A percentile compares a stretch with the other conserved stretches of the same genome.
Conservation (phyloP, 2,797 vertebrate genomes). For the Pipistrellus pygmaeus region DNA sequence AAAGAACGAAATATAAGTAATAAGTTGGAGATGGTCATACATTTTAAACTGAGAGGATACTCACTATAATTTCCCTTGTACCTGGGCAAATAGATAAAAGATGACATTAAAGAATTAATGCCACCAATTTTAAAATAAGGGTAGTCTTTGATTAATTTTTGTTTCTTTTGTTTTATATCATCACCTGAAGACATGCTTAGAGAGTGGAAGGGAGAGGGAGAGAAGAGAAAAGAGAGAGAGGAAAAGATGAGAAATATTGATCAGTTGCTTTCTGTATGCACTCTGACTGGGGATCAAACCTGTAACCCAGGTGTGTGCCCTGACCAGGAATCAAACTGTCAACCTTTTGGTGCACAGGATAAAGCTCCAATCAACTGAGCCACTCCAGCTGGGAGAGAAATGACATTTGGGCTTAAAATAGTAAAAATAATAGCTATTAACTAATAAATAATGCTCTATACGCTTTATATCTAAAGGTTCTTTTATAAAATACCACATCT, state of each 20-base stretch:
- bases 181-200: not conserved
- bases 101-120: not conserved
- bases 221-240: not conserved
- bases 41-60: not conserved
- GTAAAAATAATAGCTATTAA: conserved; percentile 18
- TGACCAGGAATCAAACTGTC: not conserved
- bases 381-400: not conserved
- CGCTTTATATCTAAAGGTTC: not conserved
- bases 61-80: not conserved
- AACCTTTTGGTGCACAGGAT: not conserved
- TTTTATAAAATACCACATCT: not conserved
- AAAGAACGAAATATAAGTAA: not conserved
- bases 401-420: not conserved
- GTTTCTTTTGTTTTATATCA: not conserved
- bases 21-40: not conserved
- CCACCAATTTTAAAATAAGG: not conserved
- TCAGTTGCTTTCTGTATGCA: not conserved
- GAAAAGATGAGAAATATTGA: not conserved
- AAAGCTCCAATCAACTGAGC: not conserved
- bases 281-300: not conserved
- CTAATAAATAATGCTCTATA: not conserved
- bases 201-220: not conserved
- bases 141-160: not conserved
- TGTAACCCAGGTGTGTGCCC: not conserved
- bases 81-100: not conserved